These are phyloP conservation scores for Radopholus similis DNA, from an alignment of 1,140 invertebrate species.

Conservation along the genomic window DNA sequence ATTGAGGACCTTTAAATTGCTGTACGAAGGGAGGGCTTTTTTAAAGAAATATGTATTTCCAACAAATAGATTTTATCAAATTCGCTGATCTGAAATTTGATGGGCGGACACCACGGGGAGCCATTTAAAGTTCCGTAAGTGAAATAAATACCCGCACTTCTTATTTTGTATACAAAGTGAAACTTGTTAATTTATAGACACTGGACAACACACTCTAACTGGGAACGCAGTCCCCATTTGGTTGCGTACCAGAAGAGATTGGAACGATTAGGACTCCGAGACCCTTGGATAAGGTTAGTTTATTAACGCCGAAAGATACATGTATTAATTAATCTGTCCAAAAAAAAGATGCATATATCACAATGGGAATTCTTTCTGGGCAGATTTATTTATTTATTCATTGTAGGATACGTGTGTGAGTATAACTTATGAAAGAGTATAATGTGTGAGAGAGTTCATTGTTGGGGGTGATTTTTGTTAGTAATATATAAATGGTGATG, in stretches of 20 bases:
- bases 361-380: constrained; percentile 3
- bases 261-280: constrained; percentile 31
- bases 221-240: constrained; percentile 16
- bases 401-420: too few species aligned
- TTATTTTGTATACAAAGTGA: neutral
- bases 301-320: neutral
- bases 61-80: too few species aligned
- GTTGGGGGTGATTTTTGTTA: neutral
- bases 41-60: too few species aligned
- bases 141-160: neutral
- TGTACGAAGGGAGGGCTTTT: too few species aligned
- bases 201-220: constrained; percentile 28
- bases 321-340: neutral
- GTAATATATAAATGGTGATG: constrained; percentile 6
- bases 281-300: constrained; percentile 38
- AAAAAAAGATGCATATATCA: too few species aligned
- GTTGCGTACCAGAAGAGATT: constrained; percentile 23
- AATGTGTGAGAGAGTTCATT: neutral
- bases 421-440: too few species aligned
- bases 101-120: too few species aligned
- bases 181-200: constrained; percentile 10
- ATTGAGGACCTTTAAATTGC: too few species aligned
- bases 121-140: constrained; percentile 35
- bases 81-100: too few species aligned
- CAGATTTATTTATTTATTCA: too few species aligned